Conservation (phyloP, 92 coral and sea anemone genomes). For the Epizoanthus rinbou region DNA sequence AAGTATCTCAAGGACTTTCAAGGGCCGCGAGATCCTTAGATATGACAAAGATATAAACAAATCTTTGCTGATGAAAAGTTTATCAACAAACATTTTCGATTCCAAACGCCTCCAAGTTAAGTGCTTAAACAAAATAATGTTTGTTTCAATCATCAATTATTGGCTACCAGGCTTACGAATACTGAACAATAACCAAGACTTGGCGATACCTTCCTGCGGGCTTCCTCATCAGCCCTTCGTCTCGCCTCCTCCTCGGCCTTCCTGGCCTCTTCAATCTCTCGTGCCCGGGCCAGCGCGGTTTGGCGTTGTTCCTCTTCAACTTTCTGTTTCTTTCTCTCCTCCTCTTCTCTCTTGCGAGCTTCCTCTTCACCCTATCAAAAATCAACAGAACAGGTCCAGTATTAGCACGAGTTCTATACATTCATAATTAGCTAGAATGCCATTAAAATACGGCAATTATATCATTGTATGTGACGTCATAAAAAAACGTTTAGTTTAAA, state of each 20-base stretch:
- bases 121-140: too few species aligned
- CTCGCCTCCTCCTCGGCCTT: conserved; percentile 77
- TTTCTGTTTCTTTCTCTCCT: conserved; percentile 81
- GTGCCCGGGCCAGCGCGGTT: conserved; percentile 83
- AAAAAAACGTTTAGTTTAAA: too few species aligned
- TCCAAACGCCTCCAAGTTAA: too few species aligned
- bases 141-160: too few species aligned
- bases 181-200: too few species aligned
- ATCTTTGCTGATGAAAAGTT: too few species aligned
- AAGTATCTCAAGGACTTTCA: too few species aligned
- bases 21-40: too few species aligned
- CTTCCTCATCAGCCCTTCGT: conserved; percentile 51
- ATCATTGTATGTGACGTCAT: too few species aligned
- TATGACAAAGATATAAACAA: too few species aligned
- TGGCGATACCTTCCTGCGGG: conserved; percentile 1
- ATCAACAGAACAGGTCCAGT: neutral
- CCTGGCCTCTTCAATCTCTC: conserved; percentile 92
- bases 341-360: conserved; percentile 77
- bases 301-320: conserved; percentile 87
- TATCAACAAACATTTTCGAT: too few species aligned
- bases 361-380: conserved; percentile 87
- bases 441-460: neutral
- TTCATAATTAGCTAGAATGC: neutral
- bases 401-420: neutral
- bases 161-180: too few species aligned